phyloP scores from a whole-genome alignment of 2,888 invertebrate genomes.

The Sesamia inferens region DNA sequence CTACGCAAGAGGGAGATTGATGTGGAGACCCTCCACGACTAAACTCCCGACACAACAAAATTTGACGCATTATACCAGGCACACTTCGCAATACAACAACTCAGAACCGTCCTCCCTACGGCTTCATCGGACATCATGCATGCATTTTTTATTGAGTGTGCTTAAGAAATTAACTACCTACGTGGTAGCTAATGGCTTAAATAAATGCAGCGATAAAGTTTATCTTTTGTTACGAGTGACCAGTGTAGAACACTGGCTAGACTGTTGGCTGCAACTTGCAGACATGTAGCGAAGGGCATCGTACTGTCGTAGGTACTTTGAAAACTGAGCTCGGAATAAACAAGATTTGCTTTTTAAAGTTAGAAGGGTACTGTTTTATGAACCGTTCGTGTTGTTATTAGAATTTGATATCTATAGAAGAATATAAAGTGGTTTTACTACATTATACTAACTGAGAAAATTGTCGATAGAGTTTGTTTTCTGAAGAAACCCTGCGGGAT shows the following conservation, averaged over 20 bases:
- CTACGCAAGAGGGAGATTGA: too few relatives aligned
- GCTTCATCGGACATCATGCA: not conserved
- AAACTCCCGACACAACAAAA: too few relatives aligned
- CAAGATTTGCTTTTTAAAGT: conserved; percentile 43
- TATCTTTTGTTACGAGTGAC: conserved; percentile 22
- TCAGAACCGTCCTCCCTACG: too few relatives aligned
- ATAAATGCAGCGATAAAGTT: conserved; percentile 39
- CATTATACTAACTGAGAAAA: not conserved
- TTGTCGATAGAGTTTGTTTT: too few relatives aligned
- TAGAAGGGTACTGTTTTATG: conserved; percentile 1
- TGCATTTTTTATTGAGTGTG: conserved; percentile 16
- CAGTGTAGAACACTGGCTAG: conserved; percentile 8
- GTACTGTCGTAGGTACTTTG: conserved; percentile 45
- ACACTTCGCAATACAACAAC: too few relatives aligned
- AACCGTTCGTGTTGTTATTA: conserved; percentile 5
- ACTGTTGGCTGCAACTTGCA: conserved; percentile 18
- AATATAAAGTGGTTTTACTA: not conserved
- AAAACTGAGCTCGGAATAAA: conserved; percentile 36
- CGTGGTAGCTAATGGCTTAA: not conserved
- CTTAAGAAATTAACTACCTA: conserved; percentile 3
- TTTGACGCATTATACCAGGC: too few relatives aligned
- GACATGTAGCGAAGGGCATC: conserved; percentile 54
- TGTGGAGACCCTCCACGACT: too few relatives aligned
- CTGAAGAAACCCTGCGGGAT: not conserved
- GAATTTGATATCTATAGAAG: not conserved